These are phyloP conservation scores for Cephus cinctus DNA, from an alignment of 1,140 invertebrate species.

Conservation along the genomic window DNA sequence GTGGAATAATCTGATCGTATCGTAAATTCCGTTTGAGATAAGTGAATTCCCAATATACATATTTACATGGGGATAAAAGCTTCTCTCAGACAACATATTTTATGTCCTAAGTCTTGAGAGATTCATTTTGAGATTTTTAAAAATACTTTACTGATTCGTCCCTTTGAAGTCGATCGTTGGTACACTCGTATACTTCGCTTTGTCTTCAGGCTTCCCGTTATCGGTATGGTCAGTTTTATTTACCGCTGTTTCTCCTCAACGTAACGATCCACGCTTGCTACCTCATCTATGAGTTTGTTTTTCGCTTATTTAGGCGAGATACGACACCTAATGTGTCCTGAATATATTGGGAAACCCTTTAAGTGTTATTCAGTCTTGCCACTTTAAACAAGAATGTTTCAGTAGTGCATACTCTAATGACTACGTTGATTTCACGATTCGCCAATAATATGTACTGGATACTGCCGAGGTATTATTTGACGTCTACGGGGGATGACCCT, in stretches of 20 bases:
- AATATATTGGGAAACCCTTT: slow-evolving; percentile 31
- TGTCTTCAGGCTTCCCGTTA: neutral
- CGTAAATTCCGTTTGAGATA: too few species aligned
- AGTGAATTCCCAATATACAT: too few species aligned
- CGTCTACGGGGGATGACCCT: slow-evolving; percentile 18
- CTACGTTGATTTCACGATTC: slow-evolving; percentile 20
- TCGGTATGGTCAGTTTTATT: slow-evolving; percentile 20
- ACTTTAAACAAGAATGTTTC: neutral
- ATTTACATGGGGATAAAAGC: too few species aligned
- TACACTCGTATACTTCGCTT: neutral
- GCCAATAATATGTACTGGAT: slow-evolving; percentile 17
- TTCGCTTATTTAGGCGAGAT: slow-evolving; percentile 23
- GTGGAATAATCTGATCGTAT: too few species aligned
- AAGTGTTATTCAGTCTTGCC: slow-evolving; percentile 25
- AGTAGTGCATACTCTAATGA: neutral
- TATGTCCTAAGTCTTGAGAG: too few species aligned
- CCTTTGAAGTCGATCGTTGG: neutral
- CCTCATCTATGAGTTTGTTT: slow-evolving; percentile 17
- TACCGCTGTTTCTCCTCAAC: slow-evolving; percentile 8
- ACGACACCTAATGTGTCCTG: slow-evolving; percentile 28
- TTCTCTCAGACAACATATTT: too few species aligned
- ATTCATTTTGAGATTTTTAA: too few species aligned
- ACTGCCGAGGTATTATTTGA: slow-evolving; percentile 4
- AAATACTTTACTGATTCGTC: too few species aligned
- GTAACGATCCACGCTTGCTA: slow-evolving; percentile 17